Base-by-base conservation (phyloP, 2,888 invertebrate species). In the Digitonthophagus gazella region DNA sequence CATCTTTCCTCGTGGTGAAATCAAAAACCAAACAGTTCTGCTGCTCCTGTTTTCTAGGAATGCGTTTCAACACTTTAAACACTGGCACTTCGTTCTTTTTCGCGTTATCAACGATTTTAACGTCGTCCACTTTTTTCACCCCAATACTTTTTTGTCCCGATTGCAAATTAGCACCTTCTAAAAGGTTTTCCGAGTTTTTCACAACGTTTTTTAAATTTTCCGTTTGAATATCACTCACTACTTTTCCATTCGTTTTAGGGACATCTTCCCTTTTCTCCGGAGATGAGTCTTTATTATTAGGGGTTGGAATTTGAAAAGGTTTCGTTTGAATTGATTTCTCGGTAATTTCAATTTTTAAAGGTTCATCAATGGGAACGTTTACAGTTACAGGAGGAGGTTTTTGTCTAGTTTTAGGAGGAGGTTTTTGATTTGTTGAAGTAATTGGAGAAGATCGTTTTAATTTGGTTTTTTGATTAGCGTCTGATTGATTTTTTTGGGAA, bases 1-100 rank as follows among this genome's bases (percentile, higher is more conserved):
- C 93, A 78, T 92, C 92, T 83, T 92, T 92, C 79, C 92, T 88
- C 83, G 89, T 87, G 74, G 91, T 92, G 84, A 95, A 96, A 85
- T 95, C 93, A 85, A 95, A 95, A 74, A 94, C 93, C 84, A 94
- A 90, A 22, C 90, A 87, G 75, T 91, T 91, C 78, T 87, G 85
- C 74, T 75, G 72, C 55, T 72, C 71, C 57, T 84, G 84, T 16
- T 83, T 82, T 67, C 74, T 78, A 66, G 74, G 79, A 75, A 80
- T 76, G 73, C 66, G 22, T 71, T 72, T 75, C 66, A 72, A 71
- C 69, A 71, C 19, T 15, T 65, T 58, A 11, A 61, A 54, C n/a
- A 15, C 54, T 58, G 70, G 67, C 68, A 70, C 70, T 69, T 73
- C 72, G 44, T 69, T 70, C 65, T 71, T 69, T 58, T 70, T 72